Conservation (phyloP, 1,140 invertebrate genomes). For the Tetramorium parvispinum region DNA sequence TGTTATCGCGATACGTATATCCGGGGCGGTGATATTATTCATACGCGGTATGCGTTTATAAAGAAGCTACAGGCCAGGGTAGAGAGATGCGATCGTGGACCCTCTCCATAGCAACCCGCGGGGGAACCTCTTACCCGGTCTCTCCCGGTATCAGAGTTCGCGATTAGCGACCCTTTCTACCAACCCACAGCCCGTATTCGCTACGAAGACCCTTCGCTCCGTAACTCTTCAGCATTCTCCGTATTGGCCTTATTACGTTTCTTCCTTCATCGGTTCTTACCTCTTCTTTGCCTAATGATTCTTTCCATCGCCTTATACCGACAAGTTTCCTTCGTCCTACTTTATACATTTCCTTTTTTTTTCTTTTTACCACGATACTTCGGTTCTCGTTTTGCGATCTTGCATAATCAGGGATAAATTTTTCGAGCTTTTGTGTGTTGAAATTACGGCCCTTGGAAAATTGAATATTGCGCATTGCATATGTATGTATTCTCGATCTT, state of each 20-base stretch:
- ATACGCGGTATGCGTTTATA: slow-evolving; percentile 63
- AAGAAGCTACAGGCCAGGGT: slow-evolving; percentile 60
- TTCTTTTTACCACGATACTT: slow-evolving; percentile 3
- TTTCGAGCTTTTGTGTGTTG: neutral
- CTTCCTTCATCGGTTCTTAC: slow-evolving; percentile 53
- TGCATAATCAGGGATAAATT: neutral
- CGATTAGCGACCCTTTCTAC: slow-evolving; percentile 80
- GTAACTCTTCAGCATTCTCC: slow-evolving; percentile 61
- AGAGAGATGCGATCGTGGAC: slow-evolving; percentile 75
- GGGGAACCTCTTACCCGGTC: slow-evolving; percentile 74
- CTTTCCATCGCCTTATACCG: neutral
- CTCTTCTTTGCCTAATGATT: slow-evolving; percentile 59
- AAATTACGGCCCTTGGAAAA: neutral
- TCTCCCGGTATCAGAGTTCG: slow-evolving; percentile 72
- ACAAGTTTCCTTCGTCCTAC: slow-evolving; percentile 1
- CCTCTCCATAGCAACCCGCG: slow-evolving; percentile 79
- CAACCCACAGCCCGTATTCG: slow-evolving; percentile 66
- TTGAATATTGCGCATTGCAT: neutral
- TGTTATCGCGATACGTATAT: slow-evolving; percentile 71
- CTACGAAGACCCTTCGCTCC: slow-evolving; percentile 44
- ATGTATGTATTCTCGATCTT: slow-evolving; percentile 14
- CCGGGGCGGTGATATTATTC: slow-evolving; percentile 67
- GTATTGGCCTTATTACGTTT: neutral
- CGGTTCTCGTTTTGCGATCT: neutral
- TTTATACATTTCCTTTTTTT: slow-evolving; percentile 26